Evolutionary conservation across 2,113 vertebrate species (phyloP), one percentile per base, ranked within the genome.

Genomic region (Oxyura jamaicensis): DNA sequence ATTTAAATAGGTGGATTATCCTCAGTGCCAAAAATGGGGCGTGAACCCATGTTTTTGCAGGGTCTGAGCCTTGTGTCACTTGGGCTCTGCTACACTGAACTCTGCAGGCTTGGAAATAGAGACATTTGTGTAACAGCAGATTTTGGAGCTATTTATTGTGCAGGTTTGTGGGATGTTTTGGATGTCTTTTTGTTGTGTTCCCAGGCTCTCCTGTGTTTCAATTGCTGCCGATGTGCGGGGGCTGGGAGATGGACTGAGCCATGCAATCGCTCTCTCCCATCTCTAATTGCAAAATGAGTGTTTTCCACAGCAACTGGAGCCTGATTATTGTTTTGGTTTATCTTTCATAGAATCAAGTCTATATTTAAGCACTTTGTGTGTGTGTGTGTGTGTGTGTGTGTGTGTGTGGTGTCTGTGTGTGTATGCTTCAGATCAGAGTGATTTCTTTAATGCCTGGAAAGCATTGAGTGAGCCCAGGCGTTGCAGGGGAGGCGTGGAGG

Each of bases 21-120:
- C 15, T 28, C 44, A 35, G 58, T 3, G 4, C 7, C 26, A n/a
- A 60, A 73, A 86, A 13, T 0, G 3, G 10, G 26, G 7, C 39
- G 46, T 0, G 0, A 65, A 12, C 50, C 15, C 36, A 29, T 12
- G 3, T 16, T 3, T 58, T 68, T 69, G 67, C 13, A 39, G 72
- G 8, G 53, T 33, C 15, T 69, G 29, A 52, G 52, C 33, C 33
- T 67, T 1, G 1, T 72, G 36, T 22, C 52, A 41, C 46, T n/a
- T 0, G 0, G n/a, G 23, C 12, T 74, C 46, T 78, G 41, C 50
- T 35, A 22, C n/a, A 11, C 9, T 1, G 7, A 69, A 19, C 19
- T 77, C 36, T 42, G 22, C 18, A 81, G 69, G 3, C 14, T 28
- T 29, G 36, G 31, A 60, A 66, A 55, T 0, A 35, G 41, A 58